A percentile compares a stretch with the other conserved stretches of the same genome.
Conservation (phyloP, 2,888 invertebrate species). For the Phortica magna region DNA sequence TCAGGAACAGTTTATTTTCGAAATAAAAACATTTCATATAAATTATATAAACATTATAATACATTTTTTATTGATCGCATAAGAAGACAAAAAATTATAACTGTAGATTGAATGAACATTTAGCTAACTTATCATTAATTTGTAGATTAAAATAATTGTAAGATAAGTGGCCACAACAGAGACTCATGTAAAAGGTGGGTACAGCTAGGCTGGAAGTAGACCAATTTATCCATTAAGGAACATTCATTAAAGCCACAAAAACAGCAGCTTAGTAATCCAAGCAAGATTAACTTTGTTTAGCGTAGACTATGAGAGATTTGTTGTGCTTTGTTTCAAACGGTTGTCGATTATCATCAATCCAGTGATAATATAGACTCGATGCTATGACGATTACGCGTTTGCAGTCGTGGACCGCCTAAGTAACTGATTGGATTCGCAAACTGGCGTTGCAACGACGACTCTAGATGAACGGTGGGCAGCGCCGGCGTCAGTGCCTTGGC, state of each 20-base stretch:
- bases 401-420: slow-evolving; percentile 82
- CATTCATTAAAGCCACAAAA: too few relatives aligned
- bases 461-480: slow-evolving; percentile 78
- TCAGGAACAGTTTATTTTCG: background rate
- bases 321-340: slow-evolving; percentile 44
- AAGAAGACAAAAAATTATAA: background rate
- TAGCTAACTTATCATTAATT: slow-evolving; percentile 47
- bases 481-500: slow-evolving; percentile 51
- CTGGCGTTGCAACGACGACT: slow-evolving; percentile 69
- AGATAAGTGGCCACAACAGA: slow-evolving; percentile 34
- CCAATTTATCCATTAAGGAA: too few relatives aligned
- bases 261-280: too few relatives aligned
- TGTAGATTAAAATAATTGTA: slow-evolving; percentile 30
- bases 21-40: background rate
- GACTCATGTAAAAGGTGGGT: background rate
- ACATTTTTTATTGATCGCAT: slow-evolving; percentile 37
- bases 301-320: slow-evolving; percentile 41
- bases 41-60: background rate
- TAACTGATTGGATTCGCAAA: slow-evolving; percentile 85
- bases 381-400: slow-evolving; percentile 80
- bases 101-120: background rate
- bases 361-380: slow-evolving; percentile 84
- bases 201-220: too few relatives aligned
- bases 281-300: too few relatives aligned
- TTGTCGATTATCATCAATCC: slow-evolving; percentile 77